Base-by-base conservation (phyloP, 2,113 vertebrate species). In the Nipponia nippon region DNA sequence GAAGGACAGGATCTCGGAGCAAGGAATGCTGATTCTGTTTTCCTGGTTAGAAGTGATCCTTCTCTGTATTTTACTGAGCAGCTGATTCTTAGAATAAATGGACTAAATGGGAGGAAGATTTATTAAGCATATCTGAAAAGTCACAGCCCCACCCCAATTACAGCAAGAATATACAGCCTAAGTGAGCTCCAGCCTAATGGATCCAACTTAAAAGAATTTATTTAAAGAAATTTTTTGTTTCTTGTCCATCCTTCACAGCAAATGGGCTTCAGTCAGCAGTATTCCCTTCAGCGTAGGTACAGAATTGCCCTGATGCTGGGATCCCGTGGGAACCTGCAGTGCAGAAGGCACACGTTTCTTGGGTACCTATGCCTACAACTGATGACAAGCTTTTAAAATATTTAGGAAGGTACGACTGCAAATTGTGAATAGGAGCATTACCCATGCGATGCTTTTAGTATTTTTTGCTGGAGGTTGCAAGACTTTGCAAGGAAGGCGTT, bases 391-490 rank as follows among this genome's bases (percentile, higher is more conserved):
- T 42, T 78, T 17, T 97, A 29, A 97, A 97, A 96, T 97, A 97
- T 95, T 96, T 94, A 96, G 89, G 87, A 85, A 94, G 93, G 91
- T 93, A 66, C 53, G 70, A 93, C 53, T 83, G 38, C 70, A 91
- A 15, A 73, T 85, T 91, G 71, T 25, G n/a, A 85, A 73, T 40
- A 40, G 70, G 71, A 94, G 67, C 59, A 71, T 81, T 95, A 83
- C 62, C 91, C 50, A 1, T 59, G 91, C 16, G 7, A 26, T 40
- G 82, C 91, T 97, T 96, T 97, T 83, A 95, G 85, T 19, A n/a
- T 23, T 97, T 97, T 95, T 86, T 96, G 96, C 94, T 96, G 88
- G 78, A 94, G 91, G 84, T 90, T 97, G 94, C 94, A 97, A 92
- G 96, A 63, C 94, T 86, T 90, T 22, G 85, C 75, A 42, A 67